Evolutionary conservation across 1,140 invertebrate species (phyloP), one percentile per base, ranked within the genome.

Genomic region (Brachionus sp.): DNA sequence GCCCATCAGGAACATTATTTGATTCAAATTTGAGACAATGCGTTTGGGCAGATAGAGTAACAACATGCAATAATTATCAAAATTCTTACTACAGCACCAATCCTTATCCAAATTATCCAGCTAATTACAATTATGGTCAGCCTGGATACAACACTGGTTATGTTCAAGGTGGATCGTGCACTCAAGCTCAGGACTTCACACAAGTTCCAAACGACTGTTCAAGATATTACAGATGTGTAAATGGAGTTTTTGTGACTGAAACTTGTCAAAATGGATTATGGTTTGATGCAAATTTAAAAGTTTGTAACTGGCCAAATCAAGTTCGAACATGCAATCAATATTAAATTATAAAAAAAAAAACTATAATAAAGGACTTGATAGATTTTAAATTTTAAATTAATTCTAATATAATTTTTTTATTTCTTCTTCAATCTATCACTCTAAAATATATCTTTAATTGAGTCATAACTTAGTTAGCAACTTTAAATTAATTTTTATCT

Each of bases 321-420:
- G 66, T 70, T 19, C 25, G 33, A 66, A 57, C 50, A 57, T 57
- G 50, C 50, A 19, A 57, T 57, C 50, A 57, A 53, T 53, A 53
- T 53, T 53, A 46, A 53, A 53, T 53, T 53, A 5, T 0, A 53
- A 6, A 53, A 16, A 53, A n/a, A 50, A 50, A 50, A 39, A 5
- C 37, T 39, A n/a, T 29, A 29, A 29, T 29, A 2, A 29, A 29
- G 3, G 3, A 29, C 29, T 29, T 29, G 3, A 2, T 29, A 29
- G 3, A 29, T 42, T 42, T 42, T 42, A 42, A 10, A 42, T 42
- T 13, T 3, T 13, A 42, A 42, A 42, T 42, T 42, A 42, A 42
- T 42, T 42, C 3, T 29, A 29, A 29, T 29, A 2, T 29, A 2
- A 29, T 29, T 29, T 2, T 29, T 29, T 93, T 92, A n/a, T 23